These are phyloP conservation scores for Beris chalybata DNA, from an alignment of 2,888 invertebrate genomes.

Conservation along the genomic window DNA sequence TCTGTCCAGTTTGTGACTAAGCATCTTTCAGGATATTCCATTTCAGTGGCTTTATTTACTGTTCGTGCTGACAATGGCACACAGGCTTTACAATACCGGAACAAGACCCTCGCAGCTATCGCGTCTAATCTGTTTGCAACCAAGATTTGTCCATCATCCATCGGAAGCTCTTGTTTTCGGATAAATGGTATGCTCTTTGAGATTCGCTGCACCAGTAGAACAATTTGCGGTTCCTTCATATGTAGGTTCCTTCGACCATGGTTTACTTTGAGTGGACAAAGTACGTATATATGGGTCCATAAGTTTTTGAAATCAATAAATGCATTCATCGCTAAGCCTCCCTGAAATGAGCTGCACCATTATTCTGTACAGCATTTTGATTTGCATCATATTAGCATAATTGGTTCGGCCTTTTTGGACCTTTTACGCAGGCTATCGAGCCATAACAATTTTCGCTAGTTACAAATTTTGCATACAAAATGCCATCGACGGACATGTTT, in stretches of 20 bases:
- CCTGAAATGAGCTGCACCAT: background rate
- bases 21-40: constrained; percentile 24
- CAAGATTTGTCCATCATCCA: constrained; percentile 16
- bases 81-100: background rate
- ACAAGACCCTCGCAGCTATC: background rate
- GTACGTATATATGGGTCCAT: too few species aligned
- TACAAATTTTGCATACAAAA: constrained; percentile 16
- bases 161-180: too few species aligned
- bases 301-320: too few species aligned
- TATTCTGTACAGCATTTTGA: constrained; percentile 4
- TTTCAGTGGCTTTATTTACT: constrained; percentile 5
- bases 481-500: background rate
- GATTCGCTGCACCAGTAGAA: too few species aligned
- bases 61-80: background rate
- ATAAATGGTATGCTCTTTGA: too few species aligned
- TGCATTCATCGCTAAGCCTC: too few species aligned
- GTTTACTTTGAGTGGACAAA: too few species aligned
- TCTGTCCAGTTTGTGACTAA: constrained; percentile 13
- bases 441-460: constrained; percentile 15
- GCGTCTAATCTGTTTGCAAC: constrained; percentile 16
- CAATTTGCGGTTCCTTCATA: too few species aligned
- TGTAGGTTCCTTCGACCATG: too few species aligned
- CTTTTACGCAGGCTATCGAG: constrained; percentile 1
- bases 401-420: constrained; percentile 11
- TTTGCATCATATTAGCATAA: constrained; percentile 23